A percentile compares a stretch with the other conserved stretches of the same genome.
Conservation (phyloP, 2,888 invertebrate species). For the Trichacis sp. region DNA sequence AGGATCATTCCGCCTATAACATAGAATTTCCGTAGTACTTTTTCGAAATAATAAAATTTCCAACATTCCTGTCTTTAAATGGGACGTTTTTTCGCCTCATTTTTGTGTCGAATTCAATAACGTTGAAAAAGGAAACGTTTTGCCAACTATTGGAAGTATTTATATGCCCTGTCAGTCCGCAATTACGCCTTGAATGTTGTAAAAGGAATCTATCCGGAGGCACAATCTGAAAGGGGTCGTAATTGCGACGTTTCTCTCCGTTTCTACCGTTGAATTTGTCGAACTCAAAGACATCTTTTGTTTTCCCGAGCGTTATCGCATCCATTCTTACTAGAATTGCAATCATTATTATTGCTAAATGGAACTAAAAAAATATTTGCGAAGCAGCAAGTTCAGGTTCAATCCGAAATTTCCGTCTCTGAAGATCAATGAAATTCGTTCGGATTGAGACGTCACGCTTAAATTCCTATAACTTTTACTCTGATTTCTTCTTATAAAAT, state of each 20-base stretch:
- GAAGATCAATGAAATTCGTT: background rate
- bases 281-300: conserved; percentile 22
- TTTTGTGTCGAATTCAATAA: background rate
- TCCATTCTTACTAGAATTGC: conserved; percentile 30
- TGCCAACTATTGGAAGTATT: conserved; percentile 6
- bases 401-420: background rate
- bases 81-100: background rate
- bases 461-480: too few relatives aligned
- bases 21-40: too few relatives aligned
- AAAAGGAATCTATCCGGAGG: conserved; percentile 22
- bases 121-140: conserved; percentile 4
- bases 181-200: conserved; percentile 11
- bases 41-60: background rate
- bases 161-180: background rate
- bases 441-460: too few relatives aligned
- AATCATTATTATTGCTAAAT: conserved; percentile 17
- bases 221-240: conserved; percentile 18
- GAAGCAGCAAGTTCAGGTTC: background rate
- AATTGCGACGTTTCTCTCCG: conserved; percentile 19
- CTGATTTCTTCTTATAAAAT: too few relatives aligned
- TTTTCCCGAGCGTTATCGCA: conserved; percentile 31
- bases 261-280: conserved; percentile 11
- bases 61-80: background rate
- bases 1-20: too few relatives aligned
- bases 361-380: background rate